Evolutionary conservation across 2,113 vertebrate species (phyloP).

Genomic region (Sula dactylatra): DNA sequence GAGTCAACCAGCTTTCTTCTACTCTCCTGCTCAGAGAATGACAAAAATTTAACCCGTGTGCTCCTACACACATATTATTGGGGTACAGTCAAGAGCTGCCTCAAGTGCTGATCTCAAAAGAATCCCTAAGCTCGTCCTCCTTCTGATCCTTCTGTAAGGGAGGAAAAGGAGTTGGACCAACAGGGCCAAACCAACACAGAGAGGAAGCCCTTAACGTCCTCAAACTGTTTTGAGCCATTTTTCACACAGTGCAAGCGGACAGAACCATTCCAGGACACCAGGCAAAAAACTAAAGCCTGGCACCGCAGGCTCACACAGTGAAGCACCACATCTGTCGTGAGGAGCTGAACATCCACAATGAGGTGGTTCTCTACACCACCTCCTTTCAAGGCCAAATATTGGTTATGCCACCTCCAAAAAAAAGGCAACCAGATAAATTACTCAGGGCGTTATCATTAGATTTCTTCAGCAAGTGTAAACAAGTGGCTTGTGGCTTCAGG

Average conservation of each 20-base stretch:
- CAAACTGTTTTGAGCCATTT: neutral
- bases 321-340: fast-evolving
- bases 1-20: slow-evolving; percentile 28
- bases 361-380: neutral
- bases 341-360: neutral
- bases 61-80: neutral
- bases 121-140: neutral
- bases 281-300: neutral
- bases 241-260: fast-evolving
- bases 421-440: neutral
- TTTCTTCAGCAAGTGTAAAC: neutral
- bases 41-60: slow-evolving; percentile 19
- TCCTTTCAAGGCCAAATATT: neutral
- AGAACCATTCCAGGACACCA: neutral
- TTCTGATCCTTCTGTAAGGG: neutral
- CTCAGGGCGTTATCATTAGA: neutral
- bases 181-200: neutral
- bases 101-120: neutral
- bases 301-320: neutral
- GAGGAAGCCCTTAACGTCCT: neutral
- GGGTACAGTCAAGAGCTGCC: neutral
- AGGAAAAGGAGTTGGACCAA: neutral
- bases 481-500: neutral
- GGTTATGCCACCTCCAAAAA: too few relatives aligned
- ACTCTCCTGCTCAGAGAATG: slow-evolving; percentile 27